These are phyloP conservation scores for Octonoba sinensis DNA, from an alignment of 2,888 invertebrate genomes.

Conservation along the genomic window DNA sequence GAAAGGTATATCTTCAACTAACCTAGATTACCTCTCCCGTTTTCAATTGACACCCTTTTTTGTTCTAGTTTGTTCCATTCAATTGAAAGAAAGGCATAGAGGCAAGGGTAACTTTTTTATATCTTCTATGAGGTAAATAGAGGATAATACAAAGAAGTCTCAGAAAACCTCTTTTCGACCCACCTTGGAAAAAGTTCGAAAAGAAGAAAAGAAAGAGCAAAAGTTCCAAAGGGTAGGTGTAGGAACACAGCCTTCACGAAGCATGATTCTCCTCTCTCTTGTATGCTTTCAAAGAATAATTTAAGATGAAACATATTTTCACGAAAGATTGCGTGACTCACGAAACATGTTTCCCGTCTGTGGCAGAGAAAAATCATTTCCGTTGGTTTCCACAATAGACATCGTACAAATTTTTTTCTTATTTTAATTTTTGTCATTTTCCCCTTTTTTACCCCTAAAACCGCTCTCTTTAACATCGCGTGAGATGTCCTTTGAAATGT, in stretches of 20 bases:
- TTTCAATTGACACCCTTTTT: not conserved
- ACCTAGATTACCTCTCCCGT: too few relatives aligned
- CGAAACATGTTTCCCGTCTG: constrained; percentile 55
- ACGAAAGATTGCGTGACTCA: constrained; percentile 57
- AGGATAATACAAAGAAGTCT: too few relatives aligned
- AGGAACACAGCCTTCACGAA: constrained; percentile 43
- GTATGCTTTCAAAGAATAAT: constrained; percentile 58
- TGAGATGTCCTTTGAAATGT: constrained; percentile 47
- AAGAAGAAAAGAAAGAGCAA: not conserved
- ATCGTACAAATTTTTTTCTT: constrained; percentile 48
- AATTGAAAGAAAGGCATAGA: not conserved
- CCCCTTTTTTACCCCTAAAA: constrained; percentile 1
- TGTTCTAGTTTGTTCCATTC: not conserved
- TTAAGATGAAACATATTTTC: constrained; percentile 62
- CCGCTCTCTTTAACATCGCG: constrained; percentile 42
- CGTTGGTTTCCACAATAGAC: constrained; percentile 49
- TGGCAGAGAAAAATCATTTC: constrained; percentile 60
- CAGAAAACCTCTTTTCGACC: too few relatives aligned
- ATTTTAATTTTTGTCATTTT: constrained; percentile 56
- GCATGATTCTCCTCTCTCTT: constrained; percentile 41
- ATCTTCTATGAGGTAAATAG: too few relatives aligned
- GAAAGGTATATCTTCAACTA: too few relatives aligned
- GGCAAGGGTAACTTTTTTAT: not conserved
- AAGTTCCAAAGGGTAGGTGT: constrained; percentile 16
- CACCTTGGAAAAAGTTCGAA: not conserved